Evolutionary conservation across 2,113 vertebrate species (phyloP).

Genomic region (Dendropsophus ebraccatus): DNA sequence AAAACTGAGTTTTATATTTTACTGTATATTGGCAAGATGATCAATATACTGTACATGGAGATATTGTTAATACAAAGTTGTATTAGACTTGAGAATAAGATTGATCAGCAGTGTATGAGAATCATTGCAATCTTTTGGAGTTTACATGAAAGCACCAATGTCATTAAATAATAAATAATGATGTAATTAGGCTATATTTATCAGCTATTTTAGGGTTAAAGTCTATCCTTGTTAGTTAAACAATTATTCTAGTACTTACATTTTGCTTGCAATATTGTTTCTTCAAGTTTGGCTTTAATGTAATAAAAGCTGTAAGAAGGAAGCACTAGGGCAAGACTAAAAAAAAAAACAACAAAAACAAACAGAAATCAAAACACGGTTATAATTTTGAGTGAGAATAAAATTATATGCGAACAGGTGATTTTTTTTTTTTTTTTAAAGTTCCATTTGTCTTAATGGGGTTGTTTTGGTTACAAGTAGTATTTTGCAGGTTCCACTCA

Average conservation of each 20-base stretch:
- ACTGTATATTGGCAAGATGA: background rate
- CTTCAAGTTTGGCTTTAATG: constrained; percentile 92
- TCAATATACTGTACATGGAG: background rate
- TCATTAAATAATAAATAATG: constrained; percentile 46
- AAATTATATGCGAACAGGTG: too few relatives aligned
- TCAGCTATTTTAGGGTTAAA: background rate
- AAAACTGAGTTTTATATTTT: background rate
- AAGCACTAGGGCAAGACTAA: constrained; percentile 93
- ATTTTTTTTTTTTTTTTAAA: too few relatives aligned
- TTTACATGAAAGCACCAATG: constrained; percentile 63
- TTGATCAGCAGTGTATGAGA: constrained; percentile 67
- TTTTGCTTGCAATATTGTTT: constrained; percentile 86
- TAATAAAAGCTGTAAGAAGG: constrained; percentile 97
- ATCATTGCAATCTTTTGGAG: constrained; percentile 74
- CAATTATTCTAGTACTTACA: constrained; percentile 82
- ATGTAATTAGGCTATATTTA: background rate
- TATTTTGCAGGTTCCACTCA: too few relatives aligned
- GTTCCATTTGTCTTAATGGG: too few relatives aligned
- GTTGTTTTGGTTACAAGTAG: too few relatives aligned
- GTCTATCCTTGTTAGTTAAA: background rate
- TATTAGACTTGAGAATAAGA: constrained; percentile 8
- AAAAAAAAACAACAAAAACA: constrained; percentile 68
- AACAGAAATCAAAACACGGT: too few relatives aligned
- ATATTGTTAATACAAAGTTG: background rate
- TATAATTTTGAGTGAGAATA: too few relatives aligned